phyloP scores from a whole-genome alignment of 2,797 vertebrate genomes.

The Potorous gilbertii region DNA sequence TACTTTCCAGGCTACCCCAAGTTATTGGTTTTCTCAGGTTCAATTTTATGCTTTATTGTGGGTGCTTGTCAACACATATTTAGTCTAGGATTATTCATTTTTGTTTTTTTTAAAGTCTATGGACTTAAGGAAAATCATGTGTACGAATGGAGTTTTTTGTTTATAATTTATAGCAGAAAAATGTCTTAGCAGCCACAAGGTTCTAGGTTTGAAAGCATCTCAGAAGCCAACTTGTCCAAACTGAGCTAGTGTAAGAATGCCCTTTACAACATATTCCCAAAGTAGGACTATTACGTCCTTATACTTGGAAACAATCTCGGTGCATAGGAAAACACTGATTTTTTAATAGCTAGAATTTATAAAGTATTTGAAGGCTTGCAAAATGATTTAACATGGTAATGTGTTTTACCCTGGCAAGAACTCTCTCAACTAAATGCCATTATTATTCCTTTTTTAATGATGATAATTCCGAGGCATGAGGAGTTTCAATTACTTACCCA shows the following conservation, averaged over 20 bases:
- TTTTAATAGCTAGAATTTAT: neutral
- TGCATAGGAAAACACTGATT: neutral
- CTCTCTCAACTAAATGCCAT: neutral
- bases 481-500: neutral
- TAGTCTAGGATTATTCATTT: neutral
- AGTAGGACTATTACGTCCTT: neutral
- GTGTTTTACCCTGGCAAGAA: neutral
- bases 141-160: neutral
- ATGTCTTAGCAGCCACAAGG: neutral
- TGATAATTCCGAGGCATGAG: neutral
- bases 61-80: neutral
- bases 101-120: neutral
- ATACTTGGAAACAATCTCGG: neutral
- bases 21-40: neutral
- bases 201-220: neutral
- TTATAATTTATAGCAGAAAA: conserved; percentile 4
- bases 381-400: neutral
- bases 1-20: neutral
- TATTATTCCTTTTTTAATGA: neutral
- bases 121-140: neutral
- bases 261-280: neutral
- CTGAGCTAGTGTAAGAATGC: neutral
- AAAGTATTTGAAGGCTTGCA: neutral
- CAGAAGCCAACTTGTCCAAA: neutral
- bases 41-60: neutral